phyloP scores from a whole-genome alignment of 2,113 vertebrate genomes.

The Embiotoca jacksoni region DNA sequence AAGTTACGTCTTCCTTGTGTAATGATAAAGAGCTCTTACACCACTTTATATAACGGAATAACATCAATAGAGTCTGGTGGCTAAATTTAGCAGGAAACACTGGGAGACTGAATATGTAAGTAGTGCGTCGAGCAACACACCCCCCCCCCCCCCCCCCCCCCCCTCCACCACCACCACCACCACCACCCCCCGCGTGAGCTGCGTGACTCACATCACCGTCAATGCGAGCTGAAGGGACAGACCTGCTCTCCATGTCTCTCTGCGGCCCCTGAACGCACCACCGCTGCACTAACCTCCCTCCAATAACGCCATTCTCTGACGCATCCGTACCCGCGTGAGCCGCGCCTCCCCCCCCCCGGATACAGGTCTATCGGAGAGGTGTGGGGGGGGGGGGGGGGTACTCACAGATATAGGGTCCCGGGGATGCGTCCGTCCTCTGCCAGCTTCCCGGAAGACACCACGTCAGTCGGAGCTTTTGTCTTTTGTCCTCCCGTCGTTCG shows the following conservation, averaged over 20 bases:
- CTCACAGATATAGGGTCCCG: slow-evolving; percentile 28
- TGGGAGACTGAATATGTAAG: not conserved
- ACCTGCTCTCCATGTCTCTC: not conserved
- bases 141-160: not conserved
- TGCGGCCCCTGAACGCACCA: no score
- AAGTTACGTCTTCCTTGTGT: no score
- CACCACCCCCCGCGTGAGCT: not conserved
- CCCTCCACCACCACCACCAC: not conserved
- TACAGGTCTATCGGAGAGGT: no score
- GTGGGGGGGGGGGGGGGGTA: not conserved
- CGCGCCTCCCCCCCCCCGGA: no score
- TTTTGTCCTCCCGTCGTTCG: no score
- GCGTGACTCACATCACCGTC: not conserved
- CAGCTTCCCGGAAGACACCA: not conserved
- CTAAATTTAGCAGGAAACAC: not conserved
- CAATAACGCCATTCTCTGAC: no score
- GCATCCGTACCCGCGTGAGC: no score
- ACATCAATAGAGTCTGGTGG: no score
- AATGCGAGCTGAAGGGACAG: not conserved
- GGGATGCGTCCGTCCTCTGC: not conserved
- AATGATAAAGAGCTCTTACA: no score
- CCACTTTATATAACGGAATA: no score
- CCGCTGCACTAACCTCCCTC: no score
- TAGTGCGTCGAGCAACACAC: not conserved
- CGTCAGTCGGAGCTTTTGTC: no score